A percentile compares a stretch with the other conserved stretches of the same genome.
phyloP scores from a whole-genome alignment of 2,113 vertebrate genomes.

The Vireo altiloquus region DNA sequence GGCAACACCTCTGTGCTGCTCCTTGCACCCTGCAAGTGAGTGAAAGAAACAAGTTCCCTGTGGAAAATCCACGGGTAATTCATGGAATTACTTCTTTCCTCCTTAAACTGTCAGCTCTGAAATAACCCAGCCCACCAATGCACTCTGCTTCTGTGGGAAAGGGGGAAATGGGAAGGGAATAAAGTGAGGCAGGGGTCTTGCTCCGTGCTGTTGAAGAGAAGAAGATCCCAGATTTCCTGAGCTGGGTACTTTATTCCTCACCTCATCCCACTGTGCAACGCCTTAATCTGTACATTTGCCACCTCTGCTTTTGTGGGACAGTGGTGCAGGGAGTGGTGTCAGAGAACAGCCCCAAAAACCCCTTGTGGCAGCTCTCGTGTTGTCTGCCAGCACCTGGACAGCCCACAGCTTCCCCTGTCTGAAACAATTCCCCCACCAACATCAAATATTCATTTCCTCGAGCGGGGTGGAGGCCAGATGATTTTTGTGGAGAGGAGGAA shows the following conservation, averaged over 20 bases:
- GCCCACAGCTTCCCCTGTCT: neutral
- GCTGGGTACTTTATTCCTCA: neutral
- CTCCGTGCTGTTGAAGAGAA: neutral
- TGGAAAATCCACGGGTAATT: neutral
- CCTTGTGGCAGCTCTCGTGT: neutral
- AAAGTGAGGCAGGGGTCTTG: neutral
- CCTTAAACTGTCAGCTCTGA: neutral
- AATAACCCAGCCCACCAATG: neutral
- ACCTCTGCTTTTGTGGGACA: neutral
- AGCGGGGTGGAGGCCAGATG: neutral
- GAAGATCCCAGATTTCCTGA: neutral
- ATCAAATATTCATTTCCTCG: neutral
- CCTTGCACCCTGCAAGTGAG: neutral
- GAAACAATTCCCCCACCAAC: neutral
- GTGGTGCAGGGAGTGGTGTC: neutral
- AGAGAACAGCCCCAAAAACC: neutral
- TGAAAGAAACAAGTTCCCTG: neutral
- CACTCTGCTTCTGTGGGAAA: neutral
- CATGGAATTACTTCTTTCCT: neutral
- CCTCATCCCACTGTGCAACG: rapidly evolving
- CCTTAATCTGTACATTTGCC: neutral
- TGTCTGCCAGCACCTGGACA: neutral
- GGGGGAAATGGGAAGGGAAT: neutral
- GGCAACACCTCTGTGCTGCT: neutral
- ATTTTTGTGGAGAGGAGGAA: neutral